A percentile compares a stretch with the other conserved stretches of the same genome.
phyloP scores from a whole-genome alignment of 2,113 vertebrate genomes.

The Helogale parvula region DNA sequence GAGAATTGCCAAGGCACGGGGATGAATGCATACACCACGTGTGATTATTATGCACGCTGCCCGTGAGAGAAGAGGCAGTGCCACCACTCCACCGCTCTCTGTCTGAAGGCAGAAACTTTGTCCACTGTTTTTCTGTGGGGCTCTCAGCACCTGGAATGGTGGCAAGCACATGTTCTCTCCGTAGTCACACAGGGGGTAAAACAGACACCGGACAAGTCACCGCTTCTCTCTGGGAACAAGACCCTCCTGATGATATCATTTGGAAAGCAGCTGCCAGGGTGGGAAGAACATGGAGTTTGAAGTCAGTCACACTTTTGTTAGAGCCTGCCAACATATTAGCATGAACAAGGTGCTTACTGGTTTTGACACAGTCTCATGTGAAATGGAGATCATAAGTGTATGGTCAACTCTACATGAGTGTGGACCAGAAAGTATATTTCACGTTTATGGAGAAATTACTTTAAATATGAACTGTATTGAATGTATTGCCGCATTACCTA shows the following conservation, averaged over 20 bases:
- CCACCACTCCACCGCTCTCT: fast-evolving
- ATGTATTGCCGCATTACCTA: too few relatives aligned
- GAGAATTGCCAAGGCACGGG: neutral
- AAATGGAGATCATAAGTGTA: neutral
- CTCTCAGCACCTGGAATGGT: neutral
- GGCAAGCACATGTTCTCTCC: fast-evolving
- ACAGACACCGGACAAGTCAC: too few relatives aligned
- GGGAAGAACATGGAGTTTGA: neutral
- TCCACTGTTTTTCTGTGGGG: neutral
- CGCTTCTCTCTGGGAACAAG: neutral
- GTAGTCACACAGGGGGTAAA: neutral
- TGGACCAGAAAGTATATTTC: neutral
- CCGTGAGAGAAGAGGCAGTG: too few relatives aligned
- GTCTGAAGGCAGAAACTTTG: fast-evolving
- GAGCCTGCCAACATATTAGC: neutral
- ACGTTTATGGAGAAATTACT: too few relatives aligned
- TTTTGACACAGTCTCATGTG: neutral
- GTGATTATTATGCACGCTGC: fast-evolving
- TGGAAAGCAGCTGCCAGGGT: neutral
- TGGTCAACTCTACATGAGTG: neutral
- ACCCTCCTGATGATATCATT: neutral
- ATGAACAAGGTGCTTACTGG: neutral
- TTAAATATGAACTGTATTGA: neutral
- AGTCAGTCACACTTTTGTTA: neutral
- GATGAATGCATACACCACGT: too few relatives aligned